These are phyloP conservation scores for Meloidogyne exigua DNA, from an alignment of 1,140 invertebrate species.

Conservation along the genomic window DNA sequence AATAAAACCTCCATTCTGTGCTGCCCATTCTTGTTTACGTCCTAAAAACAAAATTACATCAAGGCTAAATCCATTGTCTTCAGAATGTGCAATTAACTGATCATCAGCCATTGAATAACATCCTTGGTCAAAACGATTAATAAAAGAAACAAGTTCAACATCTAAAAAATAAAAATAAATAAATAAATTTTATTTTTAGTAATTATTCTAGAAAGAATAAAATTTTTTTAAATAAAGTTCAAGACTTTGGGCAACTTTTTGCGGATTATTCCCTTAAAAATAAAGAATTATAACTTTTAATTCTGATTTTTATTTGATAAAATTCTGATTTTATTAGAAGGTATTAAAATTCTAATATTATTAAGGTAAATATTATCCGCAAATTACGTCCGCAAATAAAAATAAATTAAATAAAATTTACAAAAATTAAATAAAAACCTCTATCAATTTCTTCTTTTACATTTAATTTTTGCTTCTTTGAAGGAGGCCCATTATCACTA, in stretches of 20 bases:
- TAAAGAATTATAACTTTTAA: no score
- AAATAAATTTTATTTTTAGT: background rate
- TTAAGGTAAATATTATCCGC: no score
- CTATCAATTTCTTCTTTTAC: background rate
- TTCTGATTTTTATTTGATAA: no score
- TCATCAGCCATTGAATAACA: constrained; percentile 41
- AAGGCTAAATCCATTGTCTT: constrained; percentile 47
- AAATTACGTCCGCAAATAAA: no score
- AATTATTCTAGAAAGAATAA: no score
- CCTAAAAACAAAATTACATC: constrained; percentile 48
- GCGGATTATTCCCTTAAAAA: no score
- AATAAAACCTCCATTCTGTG: constrained; percentile 41
- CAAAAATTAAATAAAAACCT: background rate
- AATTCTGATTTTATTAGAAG: no score
- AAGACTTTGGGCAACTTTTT: no score
- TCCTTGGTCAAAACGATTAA: constrained; percentile 42
- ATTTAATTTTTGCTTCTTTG: background rate
- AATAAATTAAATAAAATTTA: background rate
- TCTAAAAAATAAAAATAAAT: constrained; percentile 27
- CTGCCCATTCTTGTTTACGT: constrained; percentile 28
- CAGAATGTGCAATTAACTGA: constrained; percentile 41
- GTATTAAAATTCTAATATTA: no score
- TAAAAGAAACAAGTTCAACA: constrained; percentile 36
- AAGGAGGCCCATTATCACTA: background rate
- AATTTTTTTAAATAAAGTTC: no score